A percentile compares a stretch with the other conserved stretches of the same genome.
Conservation (phyloP, 2,797 vertebrate genomes). For the Agapornis canus region DNA sequence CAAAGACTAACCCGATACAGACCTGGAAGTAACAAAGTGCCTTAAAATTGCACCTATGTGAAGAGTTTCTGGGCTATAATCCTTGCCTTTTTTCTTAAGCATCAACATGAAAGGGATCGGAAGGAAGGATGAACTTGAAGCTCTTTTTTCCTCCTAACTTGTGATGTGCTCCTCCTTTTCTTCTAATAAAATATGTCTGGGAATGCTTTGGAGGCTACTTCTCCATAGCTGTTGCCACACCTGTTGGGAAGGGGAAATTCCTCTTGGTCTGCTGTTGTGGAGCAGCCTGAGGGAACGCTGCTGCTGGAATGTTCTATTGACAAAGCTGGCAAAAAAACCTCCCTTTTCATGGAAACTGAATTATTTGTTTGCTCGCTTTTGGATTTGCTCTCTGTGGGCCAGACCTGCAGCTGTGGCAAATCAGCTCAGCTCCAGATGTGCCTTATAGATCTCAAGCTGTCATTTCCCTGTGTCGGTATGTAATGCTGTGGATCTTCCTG, state of each 20-base stretch:
- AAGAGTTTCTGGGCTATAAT: not conserved
- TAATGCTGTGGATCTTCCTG: not conserved
- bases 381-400: constrained; percentile 22
- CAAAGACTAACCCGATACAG: constrained; percentile 27
- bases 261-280: not conserved
- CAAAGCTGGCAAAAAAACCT: constrained; percentile 29
- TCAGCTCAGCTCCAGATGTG: constrained; percentile 47
- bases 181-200: constrained; percentile 37
- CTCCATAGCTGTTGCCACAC: constrained; percentile 53
- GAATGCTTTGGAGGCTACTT: constrained; percentile 39
- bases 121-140: constrained; percentile 7
- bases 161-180: not conserved
- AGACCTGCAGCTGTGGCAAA: constrained; percentile 55
- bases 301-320: constrained; percentile 40
- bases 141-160: not conserved
- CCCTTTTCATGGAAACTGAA: constrained; percentile 47
- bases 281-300: not conserved
- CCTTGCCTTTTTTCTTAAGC: not conserved
- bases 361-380: constrained; percentile 54
- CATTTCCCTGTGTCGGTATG: not conserved
- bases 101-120: not conserved
- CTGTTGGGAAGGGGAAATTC: constrained; percentile 65
- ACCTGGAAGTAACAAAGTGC: constrained; percentile 52
- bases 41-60: constrained; percentile 27
- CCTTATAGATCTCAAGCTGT: not conserved